Base-by-base conservation (phyloP, 2,888 invertebrate species). In the Leistus spinibarbis region DNA sequence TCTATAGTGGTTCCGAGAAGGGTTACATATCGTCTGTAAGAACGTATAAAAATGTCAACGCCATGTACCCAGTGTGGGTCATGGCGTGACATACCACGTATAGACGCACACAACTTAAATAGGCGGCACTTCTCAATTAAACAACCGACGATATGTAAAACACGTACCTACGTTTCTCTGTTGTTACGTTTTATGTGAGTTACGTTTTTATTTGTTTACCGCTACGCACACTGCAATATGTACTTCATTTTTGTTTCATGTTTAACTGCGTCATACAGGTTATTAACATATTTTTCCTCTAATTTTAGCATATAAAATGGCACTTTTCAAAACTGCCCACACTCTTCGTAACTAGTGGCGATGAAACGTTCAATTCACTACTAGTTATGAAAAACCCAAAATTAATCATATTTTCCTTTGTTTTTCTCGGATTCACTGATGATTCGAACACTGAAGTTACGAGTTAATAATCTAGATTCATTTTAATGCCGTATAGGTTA, bases 41-140 rank as follows among this genome's bases (percentile, higher is more conserved):
- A 60, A 60, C 60, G 40, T 40, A 60, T 60, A 60, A 60, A 60
- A 60, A 19, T 22, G 60, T 60, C 17, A 60, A 10, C 60, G 60
- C 60, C 20, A 10, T 40, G 60, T 19, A 10, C 60, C 17, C 20
- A 60, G n/a, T 60, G 60, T 60, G 13, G 60, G 19, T 17, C 60
- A 22, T 60, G 40, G 13, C 40, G 13, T 40, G 40, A 40, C 40
- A 40, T 40, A 60, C 60, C 17, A 60, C 22, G 60, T 57, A 57
- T 16, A 13, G 10, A 57, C n/a, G 57, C 16, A 57, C 57, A 16
- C 20, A 60, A 19, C 4, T 60, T 19, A 60, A 3, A 22, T 20
- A 60, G 19, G 60, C 60, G 22, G 60, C 60, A 19, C 7, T 60
- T 19, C 60, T 60, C 60, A 60, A 40, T 40, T 40, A 40, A 40